Percentiles rank a stretch among this genome's conserved stretches.
phyloP scores from a whole-genome alignment of 2,797 vertebrate genomes.

The Phrynocephalus forsythii region DNA sequence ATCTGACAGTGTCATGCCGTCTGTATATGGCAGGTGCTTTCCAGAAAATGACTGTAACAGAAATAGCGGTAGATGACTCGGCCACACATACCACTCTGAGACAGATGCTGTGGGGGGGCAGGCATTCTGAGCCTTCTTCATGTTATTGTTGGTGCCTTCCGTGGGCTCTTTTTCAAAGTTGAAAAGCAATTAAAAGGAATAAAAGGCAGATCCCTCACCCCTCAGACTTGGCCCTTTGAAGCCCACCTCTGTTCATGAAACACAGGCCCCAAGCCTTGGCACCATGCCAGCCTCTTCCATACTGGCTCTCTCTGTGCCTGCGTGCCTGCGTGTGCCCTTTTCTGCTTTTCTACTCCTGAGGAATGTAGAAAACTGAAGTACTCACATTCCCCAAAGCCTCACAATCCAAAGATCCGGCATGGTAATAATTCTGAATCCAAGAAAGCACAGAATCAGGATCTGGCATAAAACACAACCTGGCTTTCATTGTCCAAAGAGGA shows the following conservation, averaged over 20 bases:
- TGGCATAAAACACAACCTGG: background rate
- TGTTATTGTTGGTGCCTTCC: background rate
- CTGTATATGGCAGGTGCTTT: background rate
- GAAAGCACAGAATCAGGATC: background rate
- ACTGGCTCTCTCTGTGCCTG: background rate
- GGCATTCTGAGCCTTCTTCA: background rate
- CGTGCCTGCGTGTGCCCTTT: background rate
- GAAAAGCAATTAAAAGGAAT: background rate
- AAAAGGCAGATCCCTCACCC: background rate
- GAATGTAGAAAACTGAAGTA: background rate
- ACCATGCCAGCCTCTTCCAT: background rate
- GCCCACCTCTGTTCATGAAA: background rate
- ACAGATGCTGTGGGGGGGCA: background rate
- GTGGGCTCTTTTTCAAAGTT: background rate
- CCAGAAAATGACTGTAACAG: background rate
- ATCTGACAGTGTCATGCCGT: background rate
- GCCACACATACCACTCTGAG: background rate
- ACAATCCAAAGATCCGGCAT: no score
- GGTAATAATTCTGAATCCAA: background rate
- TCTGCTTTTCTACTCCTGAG: background rate
- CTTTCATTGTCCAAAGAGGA: no score
- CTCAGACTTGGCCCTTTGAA: background rate
- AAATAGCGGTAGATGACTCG: conserved; percentile 7
- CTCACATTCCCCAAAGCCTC: background rate
- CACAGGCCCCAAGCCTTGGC: background rate